Percentiles rank a stretch among this genome's conserved stretches.
Evolutionary conservation across 2,113 vertebrate genomes (phyloP).

Genomic region (Acrocephalus kingi): DNA sequence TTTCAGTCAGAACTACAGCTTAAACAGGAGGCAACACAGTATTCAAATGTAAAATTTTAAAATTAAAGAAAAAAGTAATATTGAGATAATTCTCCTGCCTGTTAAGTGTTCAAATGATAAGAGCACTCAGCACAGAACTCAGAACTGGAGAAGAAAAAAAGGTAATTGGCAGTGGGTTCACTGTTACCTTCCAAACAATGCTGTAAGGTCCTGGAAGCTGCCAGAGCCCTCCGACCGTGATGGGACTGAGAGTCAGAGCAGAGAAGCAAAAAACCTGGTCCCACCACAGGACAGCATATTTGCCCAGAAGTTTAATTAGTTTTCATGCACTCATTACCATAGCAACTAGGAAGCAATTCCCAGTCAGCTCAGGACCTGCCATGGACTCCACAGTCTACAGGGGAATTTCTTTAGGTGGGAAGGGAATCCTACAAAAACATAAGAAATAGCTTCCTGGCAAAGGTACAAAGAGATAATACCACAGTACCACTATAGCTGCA

Average conservation of each 20-base stretch:
- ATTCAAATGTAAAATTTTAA: neutral
- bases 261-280: neutral
- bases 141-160: neutral
- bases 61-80: neutral
- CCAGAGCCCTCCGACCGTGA: neutral
- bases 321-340: neutral
- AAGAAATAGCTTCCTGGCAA: neutral
- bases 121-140: neutral
- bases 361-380: conserved; percentile 8
- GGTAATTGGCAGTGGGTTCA: neutral
- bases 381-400: neutral
- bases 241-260: neutral
- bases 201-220: neutral
- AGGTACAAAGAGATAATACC: neutral
- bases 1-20: neutral
- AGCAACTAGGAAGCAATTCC: conserved; percentile 9
- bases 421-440: neutral
- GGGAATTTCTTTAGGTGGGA: neutral
- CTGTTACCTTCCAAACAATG: neutral
- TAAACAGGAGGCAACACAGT: neutral
- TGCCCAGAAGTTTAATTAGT: neutral
- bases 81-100: neutral
- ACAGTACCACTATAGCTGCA: neutral
- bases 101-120: neutral
- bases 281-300: neutral